Percentiles rank a stretch among this genome's conserved stretches.
Evolutionary conservation across 2,888 invertebrate species (phyloP).

Genomic region (Urechis unicinctus): DNA sequence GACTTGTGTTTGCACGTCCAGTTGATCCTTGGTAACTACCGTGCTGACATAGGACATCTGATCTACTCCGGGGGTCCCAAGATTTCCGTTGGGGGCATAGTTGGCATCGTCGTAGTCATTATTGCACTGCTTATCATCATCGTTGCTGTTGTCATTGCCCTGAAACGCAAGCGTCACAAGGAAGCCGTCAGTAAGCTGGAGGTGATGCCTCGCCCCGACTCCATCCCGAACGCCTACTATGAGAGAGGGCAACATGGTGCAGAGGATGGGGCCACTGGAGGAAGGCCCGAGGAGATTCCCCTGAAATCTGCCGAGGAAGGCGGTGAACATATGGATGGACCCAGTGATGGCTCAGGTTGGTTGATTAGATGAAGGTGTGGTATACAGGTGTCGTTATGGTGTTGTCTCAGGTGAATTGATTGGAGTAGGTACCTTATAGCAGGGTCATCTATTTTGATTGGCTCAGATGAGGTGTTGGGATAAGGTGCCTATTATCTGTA

Average conservation of each 20-base stretch:
- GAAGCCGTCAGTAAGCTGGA: neutral
- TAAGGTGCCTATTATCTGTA: no score
- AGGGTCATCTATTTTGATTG: no score
- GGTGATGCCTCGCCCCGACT: neutral
- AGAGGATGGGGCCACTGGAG: neutral
- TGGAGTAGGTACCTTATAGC: no score
- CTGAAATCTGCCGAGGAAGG: neutral
- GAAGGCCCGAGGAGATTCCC: neutral
- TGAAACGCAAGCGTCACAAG: conserved; percentile 27
- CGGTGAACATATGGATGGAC: no score
- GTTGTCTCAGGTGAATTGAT: no score
- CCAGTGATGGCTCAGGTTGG: no score
- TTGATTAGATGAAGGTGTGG: no score
- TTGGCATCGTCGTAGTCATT: conserved; percentile 41
- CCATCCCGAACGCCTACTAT: conserved; percentile 2
- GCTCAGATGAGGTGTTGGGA: no score
- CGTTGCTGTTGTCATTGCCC: conserved; percentile 34
- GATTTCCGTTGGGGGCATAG: conserved; percentile 30
- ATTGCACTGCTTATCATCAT: conserved; percentile 39
- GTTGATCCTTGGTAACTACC: conserved; percentile 32
- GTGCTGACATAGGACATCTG: conserved; percentile 28
- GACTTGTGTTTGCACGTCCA: conserved; percentile 10
- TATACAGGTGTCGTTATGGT: no score
- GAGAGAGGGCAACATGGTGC: neutral
- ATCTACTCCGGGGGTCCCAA: conserved; percentile 23